A percentile compares a stretch with the other conserved stretches of the same genome.
phyloP scores from a whole-genome alignment of 2,888 invertebrate genomes.

The Oscheius sp. region DNA sequence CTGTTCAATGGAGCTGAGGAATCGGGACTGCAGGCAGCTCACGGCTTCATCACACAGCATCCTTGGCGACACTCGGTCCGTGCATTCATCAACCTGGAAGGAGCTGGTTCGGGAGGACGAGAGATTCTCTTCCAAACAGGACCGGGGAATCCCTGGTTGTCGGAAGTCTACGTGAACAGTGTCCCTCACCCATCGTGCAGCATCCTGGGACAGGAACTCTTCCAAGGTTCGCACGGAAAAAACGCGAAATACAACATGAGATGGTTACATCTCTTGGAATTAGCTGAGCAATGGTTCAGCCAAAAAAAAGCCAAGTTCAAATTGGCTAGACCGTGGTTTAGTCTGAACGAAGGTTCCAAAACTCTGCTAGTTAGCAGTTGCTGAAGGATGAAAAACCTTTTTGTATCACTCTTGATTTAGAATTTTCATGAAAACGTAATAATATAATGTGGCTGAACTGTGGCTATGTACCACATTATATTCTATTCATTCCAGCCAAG shows the following conservation, averaged over 20 bases:
- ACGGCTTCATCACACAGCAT: slow-evolving; percentile 91
- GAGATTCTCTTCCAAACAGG: slow-evolving; percentile 86
- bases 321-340: no score
- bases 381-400: no score
- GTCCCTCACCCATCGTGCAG: slow-evolving; percentile 88
- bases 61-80: slow-evolving; percentile 84
- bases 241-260: neutral
- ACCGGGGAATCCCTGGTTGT: slow-evolving; percentile 79
- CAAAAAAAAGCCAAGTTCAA: no score
- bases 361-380: no score
- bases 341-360: no score
- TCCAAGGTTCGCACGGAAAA: slow-evolving; percentile 80
- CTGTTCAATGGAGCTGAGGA: slow-evolving; percentile 92
- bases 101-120: slow-evolving; percentile 90
- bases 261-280: slow-evolving; percentile 75
- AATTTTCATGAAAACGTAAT: no score
- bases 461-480: no score
- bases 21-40: slow-evolving; percentile 87
- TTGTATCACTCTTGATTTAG: no score
- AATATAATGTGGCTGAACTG: no score
- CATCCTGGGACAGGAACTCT: slow-evolving; percentile 83
- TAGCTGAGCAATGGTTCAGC: no score
- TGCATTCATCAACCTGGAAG: slow-evolving; percentile 89
- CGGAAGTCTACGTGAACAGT: slow-evolving; percentile 78
- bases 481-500: neutral